A percentile compares a stretch with the other conserved stretches of the same genome.
Evolutionary conservation across 2,113 vertebrate genomes (phyloP).

Genomic region (Brienomyrus brachyistius): DNA sequence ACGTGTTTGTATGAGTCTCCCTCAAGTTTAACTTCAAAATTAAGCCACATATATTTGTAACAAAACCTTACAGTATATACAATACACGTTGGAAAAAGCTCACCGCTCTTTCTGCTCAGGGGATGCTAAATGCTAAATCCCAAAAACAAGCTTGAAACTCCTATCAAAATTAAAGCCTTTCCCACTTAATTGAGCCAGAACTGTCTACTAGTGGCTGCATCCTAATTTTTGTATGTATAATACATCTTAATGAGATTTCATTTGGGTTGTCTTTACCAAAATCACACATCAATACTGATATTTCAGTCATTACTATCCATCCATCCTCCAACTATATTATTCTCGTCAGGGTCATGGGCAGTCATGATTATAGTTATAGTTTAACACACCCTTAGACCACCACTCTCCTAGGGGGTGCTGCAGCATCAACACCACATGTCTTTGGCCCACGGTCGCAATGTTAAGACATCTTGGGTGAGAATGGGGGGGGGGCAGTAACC

Average conservation of each 20-base stretch:
- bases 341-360: not conserved
- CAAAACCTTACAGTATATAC: slow-evolving; percentile 20
- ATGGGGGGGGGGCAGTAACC: not conserved
- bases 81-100: not conserved
- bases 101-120: not conserved
- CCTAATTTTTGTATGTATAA: not conserved
- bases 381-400: not conserved
- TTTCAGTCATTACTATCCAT: not conserved
- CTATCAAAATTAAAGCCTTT: not conserved
- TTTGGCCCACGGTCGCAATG: not conserved
- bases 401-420: not conserved
- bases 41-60: not conserved
- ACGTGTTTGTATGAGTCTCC: not conserved
- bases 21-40: not conserved
- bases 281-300: not conserved
- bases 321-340: not conserved
- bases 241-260: not conserved
- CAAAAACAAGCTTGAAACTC: not conserved
- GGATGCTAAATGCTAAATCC: not conserved
- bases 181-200: not conserved
- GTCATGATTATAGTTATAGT: not conserved
- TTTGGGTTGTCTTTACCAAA: not conserved
- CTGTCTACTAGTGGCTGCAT: not conserved
- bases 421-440: not conserved
- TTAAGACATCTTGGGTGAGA: slow-evolving; percentile 16